Conservation (phyloP, 2,113 vertebrate species). For the Peromyscus leucopus region DNA sequence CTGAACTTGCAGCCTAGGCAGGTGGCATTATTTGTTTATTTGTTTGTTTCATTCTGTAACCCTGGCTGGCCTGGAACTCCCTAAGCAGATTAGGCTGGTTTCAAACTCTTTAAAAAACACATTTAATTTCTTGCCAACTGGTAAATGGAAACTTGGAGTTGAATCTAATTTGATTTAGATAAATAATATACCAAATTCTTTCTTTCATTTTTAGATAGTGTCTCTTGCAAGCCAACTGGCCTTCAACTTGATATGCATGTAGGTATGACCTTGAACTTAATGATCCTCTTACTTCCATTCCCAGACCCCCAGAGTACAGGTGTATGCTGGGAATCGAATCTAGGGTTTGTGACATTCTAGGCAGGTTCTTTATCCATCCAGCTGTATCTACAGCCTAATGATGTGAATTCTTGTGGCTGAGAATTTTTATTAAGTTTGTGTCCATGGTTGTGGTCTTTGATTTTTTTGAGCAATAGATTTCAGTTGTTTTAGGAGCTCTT, state of each 20-base stretch:
- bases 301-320: neutral
- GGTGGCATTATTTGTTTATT: neutral
- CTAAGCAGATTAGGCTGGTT: neutral
- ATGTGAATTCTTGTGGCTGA: neutral
- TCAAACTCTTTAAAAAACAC: neutral
- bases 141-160: neutral
- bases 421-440: neutral
- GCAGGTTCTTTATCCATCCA: no score
- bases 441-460: neutral
- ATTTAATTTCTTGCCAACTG: neutral
- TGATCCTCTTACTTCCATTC: neutral
- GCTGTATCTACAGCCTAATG: no score
- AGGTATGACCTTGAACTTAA: no score
- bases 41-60: neutral
- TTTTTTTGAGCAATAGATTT: conserved; percentile 54
- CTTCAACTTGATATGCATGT: neutral
- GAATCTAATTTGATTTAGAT: conserved; percentile 51
- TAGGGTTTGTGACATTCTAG: neutral
- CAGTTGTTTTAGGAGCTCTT: neutral
- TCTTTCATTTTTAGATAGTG: neutral
- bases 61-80: neutral
- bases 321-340: neutral
- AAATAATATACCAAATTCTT: neutral
- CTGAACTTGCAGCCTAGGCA: neutral
- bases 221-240: neutral